Base-by-base conservation (phyloP, 2,113 vertebrate genomes). In the Stercorarius parasiticus region DNA sequence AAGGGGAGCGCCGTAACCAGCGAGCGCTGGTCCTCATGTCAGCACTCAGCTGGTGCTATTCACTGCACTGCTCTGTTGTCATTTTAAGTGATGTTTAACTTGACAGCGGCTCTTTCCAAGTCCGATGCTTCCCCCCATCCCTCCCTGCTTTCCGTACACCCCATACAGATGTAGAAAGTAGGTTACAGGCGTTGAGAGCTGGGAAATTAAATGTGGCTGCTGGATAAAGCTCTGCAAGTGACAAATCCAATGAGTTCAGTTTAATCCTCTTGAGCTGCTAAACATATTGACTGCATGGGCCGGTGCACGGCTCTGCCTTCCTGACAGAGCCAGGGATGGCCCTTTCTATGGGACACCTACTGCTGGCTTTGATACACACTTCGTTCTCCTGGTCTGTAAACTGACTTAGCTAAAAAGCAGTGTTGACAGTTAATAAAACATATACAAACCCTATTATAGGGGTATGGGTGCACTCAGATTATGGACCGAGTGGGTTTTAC, bases 181-280 rank as follows among this genome's bases (percentile, higher is more conserved):
- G 29, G 59, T 55, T 95, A 83, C 59, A 94, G 50, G 42, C 52
- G 15, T 19, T 42, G 61, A 93, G 81, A 96, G 36, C 50, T 82
- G 69, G 53, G 49, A 96, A 92, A 84, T 94, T 83, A 94, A 95
- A 95, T 76, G 88, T 78, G 70, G 70, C 72, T 93, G 55, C 47
- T 85, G 78, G 82, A 93, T 82, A 94, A 95, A 91, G 64, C 78
- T 76, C 89, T 77, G 62, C 61, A 95, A 94, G 74, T 95, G 87
- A 91, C 78, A 94, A 90, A 96, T 95, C 78, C 81, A 91, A 52
- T 83, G 78, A 88, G 78, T 88, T 88, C 1, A 0, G 58, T 93
- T 91, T 88, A 96, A 95, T 92, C 90, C 25, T 84, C 73, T 64
- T 65, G 80, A 86, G 87, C 76, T 73, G 65, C 34, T 92, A 67